Percentiles rank a stretch among this genome's conserved stretches.
Evolutionary conservation across 2,888 invertebrate species (phyloP).

Genomic region (Teinopalpus imperialis): DNA sequence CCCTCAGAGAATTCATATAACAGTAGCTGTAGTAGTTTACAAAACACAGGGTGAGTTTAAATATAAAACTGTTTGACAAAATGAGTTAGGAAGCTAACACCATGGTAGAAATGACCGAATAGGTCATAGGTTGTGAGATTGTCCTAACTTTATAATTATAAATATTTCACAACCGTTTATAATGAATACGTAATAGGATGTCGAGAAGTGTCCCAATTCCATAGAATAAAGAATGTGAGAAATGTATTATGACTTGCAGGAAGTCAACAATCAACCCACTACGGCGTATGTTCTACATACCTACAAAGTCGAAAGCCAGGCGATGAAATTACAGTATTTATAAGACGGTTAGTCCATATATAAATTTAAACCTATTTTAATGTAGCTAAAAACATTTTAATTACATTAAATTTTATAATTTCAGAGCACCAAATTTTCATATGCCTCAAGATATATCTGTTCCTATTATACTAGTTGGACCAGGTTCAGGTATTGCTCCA

Average conservation of each 20-base stretch:
- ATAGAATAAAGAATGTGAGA: too few relatives aligned
- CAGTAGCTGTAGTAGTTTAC: constrained; percentile 95
- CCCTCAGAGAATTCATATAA: constrained; percentile 90
- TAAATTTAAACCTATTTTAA: too few relatives aligned
- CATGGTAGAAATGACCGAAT: too few relatives aligned
- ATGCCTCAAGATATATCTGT: constrained; percentile 88
- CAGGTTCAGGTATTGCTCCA: constrained; percentile 96
- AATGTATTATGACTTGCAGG: constrained; percentile 80
- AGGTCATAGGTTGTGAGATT: too few relatives aligned
- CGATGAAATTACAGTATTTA: constrained; percentile 87
- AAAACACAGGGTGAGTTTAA: constrained; percentile 86
- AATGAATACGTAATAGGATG: too few relatives aligned
- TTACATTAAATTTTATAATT: too few relatives aligned
- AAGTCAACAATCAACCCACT: constrained; percentile 90
- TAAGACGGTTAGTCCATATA: constrained; percentile 84
- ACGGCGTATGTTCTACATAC: constrained; percentile 96
- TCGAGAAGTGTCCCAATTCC: too few relatives aligned
- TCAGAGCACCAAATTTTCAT: constrained; percentile 92
- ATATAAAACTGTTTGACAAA: too few relatives aligned
- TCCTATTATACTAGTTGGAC: constrained; percentile 93
- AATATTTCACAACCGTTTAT: too few relatives aligned
- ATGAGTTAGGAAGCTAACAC: too few relatives aligned
- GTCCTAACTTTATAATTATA: too few relatives aligned
- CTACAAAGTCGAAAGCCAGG: constrained; percentile 85
- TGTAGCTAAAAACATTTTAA: too few relatives aligned